phyloP scores from a whole-genome alignment of 1,140 invertebrate species.

The Mercenaria mercenaria region DNA sequence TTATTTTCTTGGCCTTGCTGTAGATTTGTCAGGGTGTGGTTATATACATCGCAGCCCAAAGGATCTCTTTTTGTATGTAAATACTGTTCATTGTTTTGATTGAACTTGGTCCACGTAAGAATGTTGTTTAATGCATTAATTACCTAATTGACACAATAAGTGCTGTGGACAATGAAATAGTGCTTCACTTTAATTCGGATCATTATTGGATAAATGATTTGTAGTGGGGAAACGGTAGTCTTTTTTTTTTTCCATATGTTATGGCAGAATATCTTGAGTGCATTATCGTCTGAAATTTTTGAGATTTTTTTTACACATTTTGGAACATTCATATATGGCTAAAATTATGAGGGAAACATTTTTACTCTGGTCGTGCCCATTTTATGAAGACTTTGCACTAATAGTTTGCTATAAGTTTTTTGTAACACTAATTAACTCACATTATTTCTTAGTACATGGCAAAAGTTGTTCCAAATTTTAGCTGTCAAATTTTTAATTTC shows the following conservation, averaged over 20 bases:
- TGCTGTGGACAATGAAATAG: not conserved
- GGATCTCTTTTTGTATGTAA: slow-evolving; percentile 44
- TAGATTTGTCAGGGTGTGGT: slow-evolving; percentile 26
- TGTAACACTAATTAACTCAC: too few relatives aligned
- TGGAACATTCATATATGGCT: too few relatives aligned
- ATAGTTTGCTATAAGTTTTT: too few relatives aligned
- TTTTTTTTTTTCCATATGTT: not conserved
- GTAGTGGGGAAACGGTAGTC: not conserved
- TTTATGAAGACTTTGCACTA: too few relatives aligned
- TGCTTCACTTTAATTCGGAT: not conserved
- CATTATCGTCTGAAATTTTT: too few relatives aligned
- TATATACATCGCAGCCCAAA: not conserved
- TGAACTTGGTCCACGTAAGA: not conserved
- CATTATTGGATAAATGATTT: not conserved
- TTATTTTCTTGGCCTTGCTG: slow-evolving; percentile 16
- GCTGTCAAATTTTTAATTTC: too few relatives aligned
- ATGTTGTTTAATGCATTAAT: slow-evolving; percentile 1
- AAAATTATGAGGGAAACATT: too few relatives aligned
- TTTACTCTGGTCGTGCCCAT: too few relatives aligned
- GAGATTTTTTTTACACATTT: too few relatives aligned
- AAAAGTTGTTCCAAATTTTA: too few relatives aligned
- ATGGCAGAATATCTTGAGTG: too few relatives aligned
- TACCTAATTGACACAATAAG: not conserved
- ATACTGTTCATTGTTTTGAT: slow-evolving; percentile 47
- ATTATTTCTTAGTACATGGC: too few relatives aligned